Conservation (phyloP, 2,113 vertebrate genomes). For the Ia io region DNA sequence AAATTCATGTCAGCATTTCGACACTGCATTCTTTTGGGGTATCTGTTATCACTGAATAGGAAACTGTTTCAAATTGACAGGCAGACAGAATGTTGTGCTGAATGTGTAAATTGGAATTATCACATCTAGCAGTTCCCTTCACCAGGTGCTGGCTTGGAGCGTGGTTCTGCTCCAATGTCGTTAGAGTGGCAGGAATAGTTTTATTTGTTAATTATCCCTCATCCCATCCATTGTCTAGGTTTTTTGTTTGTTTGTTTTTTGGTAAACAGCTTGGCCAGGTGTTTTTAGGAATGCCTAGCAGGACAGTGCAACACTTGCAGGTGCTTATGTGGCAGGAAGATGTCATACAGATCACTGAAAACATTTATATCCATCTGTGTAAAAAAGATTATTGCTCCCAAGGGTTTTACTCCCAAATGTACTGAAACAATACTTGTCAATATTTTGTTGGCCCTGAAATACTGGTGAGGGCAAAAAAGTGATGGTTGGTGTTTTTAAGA, state of each 20-base stretch:
- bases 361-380: conserved; percentile 69
- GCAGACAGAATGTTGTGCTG: conserved; percentile 86
- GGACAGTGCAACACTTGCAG: conserved; percentile 76
- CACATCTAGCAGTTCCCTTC: conserved; percentile 84
- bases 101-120: conserved; percentile 88
- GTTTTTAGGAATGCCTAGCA: conserved; percentile 80
- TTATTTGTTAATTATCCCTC: conserved; percentile 83
- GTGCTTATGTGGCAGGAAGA: conserved; percentile 76
- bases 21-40: conserved; percentile 80
- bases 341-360: conserved; percentile 24
- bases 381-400: conserved; percentile 38
- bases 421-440: conserved; percentile 52
- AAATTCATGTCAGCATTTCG: conserved; percentile 84
- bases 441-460: conserved; percentile 30
- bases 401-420: conserved; percentile 27
- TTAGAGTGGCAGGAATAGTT: conserved; percentile 80
- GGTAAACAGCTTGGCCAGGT: conserved; percentile 83
- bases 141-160: conserved; percentile 84
- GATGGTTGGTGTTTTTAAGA: conserved; percentile 39
- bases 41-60: conserved; percentile 85
- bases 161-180: conserved; percentile 75
- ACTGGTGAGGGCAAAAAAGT: conserved; percentile 41
- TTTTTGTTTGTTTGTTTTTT: conserved; percentile 43
- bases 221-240: conserved; percentile 63
- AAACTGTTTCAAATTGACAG: conserved; percentile 86